These are phyloP conservation scores for Limnodromus scolopaceus DNA, from an alignment of 2,797 vertebrate genomes.

Conservation along the genomic window DNA sequence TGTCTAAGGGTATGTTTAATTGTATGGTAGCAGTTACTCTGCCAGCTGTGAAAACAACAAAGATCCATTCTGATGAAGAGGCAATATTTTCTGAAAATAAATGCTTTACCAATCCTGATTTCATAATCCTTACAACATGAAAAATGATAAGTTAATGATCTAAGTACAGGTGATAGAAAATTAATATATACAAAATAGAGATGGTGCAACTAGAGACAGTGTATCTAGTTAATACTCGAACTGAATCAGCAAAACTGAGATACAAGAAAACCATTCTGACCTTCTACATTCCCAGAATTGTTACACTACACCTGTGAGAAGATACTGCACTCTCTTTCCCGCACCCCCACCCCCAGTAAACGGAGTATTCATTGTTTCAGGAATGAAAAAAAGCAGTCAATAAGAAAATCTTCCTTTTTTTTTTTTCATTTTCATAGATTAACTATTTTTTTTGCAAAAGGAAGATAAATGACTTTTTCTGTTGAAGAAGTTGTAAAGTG, in stretches of 20 bases:
- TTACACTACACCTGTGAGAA: not conserved
- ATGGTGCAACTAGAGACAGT: conserved; percentile 3
- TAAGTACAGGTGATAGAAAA: conserved; percentile 59
- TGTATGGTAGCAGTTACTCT: not conserved
- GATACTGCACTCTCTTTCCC: not conserved
- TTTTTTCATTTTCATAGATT: not conserved
- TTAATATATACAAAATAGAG: conserved; percentile 37
- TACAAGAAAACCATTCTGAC: not conserved
- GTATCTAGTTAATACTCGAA: not conserved
- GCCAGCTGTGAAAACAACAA: not conserved
- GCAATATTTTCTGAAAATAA: conserved; percentile 35
- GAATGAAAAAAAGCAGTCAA: not conserved
- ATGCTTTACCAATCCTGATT: conserved; percentile 46
- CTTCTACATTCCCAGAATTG: not conserved
- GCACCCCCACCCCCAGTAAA: too few species aligned
- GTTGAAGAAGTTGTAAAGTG: not conserved
- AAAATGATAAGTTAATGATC: not conserved
- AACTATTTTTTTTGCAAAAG: not conserved
- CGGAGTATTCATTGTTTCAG: not conserved
- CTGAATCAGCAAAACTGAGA: not conserved
- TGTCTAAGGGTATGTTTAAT: not conserved
- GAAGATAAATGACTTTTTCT: not conserved
- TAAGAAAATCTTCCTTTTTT: not conserved
- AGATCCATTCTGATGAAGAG: conserved; percentile 22
- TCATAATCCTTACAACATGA: conserved; percentile 28